Evolutionary conservation across 2,888 invertebrate genomes (phyloP).

Genomic region (Dynastes hyllus): DNA sequence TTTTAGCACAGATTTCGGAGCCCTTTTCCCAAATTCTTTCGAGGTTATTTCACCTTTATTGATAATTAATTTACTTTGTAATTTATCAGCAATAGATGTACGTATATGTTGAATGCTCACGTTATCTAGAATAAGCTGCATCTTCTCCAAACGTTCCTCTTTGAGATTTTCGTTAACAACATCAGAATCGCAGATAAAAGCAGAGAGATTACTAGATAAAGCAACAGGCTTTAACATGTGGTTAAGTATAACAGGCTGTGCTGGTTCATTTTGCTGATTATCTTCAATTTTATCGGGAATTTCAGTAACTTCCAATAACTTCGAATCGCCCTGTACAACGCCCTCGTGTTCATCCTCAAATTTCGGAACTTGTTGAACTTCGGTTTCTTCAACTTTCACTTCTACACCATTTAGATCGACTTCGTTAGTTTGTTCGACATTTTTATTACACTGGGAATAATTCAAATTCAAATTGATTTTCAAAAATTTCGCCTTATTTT

Average conservation of each 20-base stretch:
- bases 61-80: slow-evolving; percentile 39
- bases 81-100: slow-evolving; percentile 53
- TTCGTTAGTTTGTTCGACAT: not conserved
- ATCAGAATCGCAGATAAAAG: slow-evolving; percentile 53
- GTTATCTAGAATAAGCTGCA: slow-evolving; percentile 71
- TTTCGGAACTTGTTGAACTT: not conserved
- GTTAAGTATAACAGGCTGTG: too few relatives aligned
- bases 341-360: not conserved
- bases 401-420: not conserved
- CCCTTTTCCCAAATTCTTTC: not conserved
- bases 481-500: slow-evolving; percentile 70
- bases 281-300: too few relatives aligned
- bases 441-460: not conserved
- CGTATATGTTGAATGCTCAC: slow-evolving; percentile 63
- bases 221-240: not conserved
- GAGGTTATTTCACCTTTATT: not conserved
- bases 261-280: too few relatives aligned
- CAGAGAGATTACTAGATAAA: slow-evolving; percentile 41
- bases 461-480: slow-evolving; percentile 65
- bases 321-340: not conserved
- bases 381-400: not conserved
- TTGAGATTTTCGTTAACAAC: slow-evolving; percentile 68
- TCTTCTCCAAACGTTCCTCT: slow-evolving; percentile 72
- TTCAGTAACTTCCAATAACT: too few relatives aligned
- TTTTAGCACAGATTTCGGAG: not conserved